Percentiles rank a stretch among this genome's conserved stretches.
These are phyloP conservation scores for Pogonocichla stellata DNA, from an alignment of 2,113 vertebrate genomes.

Conservation along the genomic window DNA sequence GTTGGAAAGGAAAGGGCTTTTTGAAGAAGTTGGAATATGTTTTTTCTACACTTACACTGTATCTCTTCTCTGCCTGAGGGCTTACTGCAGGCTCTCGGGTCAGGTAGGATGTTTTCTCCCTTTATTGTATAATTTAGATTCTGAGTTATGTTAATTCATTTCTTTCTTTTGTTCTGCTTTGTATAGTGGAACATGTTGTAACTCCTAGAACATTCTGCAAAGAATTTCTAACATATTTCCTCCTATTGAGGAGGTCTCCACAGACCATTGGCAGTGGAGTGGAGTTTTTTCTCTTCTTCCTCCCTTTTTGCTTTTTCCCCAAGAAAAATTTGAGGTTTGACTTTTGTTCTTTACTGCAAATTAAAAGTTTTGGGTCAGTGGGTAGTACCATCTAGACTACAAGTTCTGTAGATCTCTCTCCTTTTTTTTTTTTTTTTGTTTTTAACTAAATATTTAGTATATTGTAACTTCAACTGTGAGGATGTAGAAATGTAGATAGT, in stretches of 20 bases:
- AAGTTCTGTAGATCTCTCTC: neutral
- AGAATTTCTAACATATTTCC: neutral
- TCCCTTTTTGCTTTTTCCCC: neutral
- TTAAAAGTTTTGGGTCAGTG: neutral
- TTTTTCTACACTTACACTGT: neutral
- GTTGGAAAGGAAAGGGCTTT: neutral
- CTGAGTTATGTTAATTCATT: slow-evolving; percentile 10
- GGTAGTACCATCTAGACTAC: neutral
- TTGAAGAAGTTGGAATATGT: neutral
- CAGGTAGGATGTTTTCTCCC: neutral
- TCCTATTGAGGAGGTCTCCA: neutral
- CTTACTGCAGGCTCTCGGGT: slow-evolving; percentile 2
- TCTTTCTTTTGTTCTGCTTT: neutral
- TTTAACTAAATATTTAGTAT: neutral
- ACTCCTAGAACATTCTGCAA: neutral
- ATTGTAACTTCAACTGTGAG: neutral
- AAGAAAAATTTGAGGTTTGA: neutral
- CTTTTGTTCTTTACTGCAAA: neutral
- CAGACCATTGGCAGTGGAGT: neutral
- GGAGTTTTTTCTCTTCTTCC: neutral
- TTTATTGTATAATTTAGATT: slow-evolving; percentile 15
- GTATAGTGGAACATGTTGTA: neutral
- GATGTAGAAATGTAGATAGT: neutral
- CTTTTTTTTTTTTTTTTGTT: too few species aligned
- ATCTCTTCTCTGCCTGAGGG: slow-evolving; percentile 14